These are phyloP conservation scores for Eidolon helvum DNA, from an alignment of 2,113 vertebrate species.

Conservation along the genomic window DNA sequence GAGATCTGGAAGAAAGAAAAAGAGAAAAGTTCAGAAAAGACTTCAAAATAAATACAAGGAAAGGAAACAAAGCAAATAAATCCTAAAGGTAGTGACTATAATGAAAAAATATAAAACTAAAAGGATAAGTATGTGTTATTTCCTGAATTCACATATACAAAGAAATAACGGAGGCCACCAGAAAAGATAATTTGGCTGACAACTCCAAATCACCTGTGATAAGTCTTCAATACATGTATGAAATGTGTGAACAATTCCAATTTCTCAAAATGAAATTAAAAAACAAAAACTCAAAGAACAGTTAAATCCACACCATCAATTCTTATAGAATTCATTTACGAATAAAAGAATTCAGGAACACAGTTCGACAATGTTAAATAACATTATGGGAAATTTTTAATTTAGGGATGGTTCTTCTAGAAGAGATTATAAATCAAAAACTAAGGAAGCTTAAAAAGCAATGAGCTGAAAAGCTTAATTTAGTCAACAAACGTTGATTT, in stretches of 20 bases:
- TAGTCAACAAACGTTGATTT: not conserved
- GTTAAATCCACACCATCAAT: not conserved
- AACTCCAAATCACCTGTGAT: not conserved
- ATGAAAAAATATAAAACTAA: no score
- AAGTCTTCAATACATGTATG: not conserved
- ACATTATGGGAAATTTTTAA: not conserved
- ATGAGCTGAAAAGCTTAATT: not conserved
- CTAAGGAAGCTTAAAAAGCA: not conserved
- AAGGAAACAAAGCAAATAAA: not conserved
- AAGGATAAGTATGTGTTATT: not conserved
- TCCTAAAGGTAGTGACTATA: not conserved
- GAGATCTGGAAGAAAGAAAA: not conserved
- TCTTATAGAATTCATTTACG: not conserved
- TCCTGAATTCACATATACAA: not conserved
- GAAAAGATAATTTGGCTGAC: not conserved
- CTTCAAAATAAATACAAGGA: not conserved
- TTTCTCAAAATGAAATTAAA: constrained; percentile 45
- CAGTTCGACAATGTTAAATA: not conserved
- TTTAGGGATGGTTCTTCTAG: not conserved
- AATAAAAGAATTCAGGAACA: constrained; percentile 24
- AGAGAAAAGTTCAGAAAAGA: not conserved
- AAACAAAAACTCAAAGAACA: not conserved
- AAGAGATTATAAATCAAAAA: not conserved
- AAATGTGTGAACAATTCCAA: not conserved
- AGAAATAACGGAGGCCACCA: not conserved